phyloP scores from a whole-genome alignment of 2,888 invertebrate species.

The Drosophila parthenogenetica region DNA sequence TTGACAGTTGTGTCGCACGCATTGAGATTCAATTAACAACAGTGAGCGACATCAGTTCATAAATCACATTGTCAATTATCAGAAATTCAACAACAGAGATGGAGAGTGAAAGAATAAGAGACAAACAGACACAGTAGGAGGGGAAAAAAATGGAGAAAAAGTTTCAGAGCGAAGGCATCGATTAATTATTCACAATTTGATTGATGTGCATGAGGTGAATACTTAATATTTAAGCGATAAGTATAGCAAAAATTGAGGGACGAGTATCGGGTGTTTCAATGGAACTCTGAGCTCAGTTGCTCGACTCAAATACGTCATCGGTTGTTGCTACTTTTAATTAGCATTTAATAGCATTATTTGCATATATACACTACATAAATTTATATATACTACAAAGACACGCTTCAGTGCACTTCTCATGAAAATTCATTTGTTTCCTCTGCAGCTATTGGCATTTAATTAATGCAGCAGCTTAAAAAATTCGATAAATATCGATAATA shows the following conservation, averaged over 20 bases:
- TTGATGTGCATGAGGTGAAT: constrained; percentile 74
- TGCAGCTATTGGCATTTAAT: constrained; percentile 8
- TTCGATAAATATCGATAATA: constrained; percentile 18
- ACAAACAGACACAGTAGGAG: neutral
- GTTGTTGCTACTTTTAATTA: constrained; percentile 63
- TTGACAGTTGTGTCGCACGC: constrained; percentile 57
- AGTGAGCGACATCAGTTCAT: constrained; percentile 58
- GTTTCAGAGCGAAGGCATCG: constrained; percentile 30
- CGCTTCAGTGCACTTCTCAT: constrained; percentile 25
- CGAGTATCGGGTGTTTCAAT: constrained; percentile 15
- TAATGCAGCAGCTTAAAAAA: constrained; percentile 4
- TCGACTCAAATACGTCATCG: constrained; percentile 50
- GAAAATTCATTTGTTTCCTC: constrained; percentile 21
- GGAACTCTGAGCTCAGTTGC: constrained; percentile 27
- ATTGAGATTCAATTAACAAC: constrained; percentile 67
- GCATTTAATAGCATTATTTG: constrained; percentile 63
- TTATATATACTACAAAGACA: constrained; percentile 7
- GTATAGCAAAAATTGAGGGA: neutral
- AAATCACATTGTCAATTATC: constrained; percentile 59
- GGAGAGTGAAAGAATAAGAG: neutral
- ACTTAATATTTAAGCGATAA: constrained; percentile 39
- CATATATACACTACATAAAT: constrained; percentile 36
- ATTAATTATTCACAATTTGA: constrained; percentile 78
- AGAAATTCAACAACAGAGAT: constrained; percentile 4
- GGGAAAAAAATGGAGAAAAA: constrained; percentile 15